Conservation (phyloP, 2,797 vertebrate genomes). For the Diplodus sargus region DNA sequence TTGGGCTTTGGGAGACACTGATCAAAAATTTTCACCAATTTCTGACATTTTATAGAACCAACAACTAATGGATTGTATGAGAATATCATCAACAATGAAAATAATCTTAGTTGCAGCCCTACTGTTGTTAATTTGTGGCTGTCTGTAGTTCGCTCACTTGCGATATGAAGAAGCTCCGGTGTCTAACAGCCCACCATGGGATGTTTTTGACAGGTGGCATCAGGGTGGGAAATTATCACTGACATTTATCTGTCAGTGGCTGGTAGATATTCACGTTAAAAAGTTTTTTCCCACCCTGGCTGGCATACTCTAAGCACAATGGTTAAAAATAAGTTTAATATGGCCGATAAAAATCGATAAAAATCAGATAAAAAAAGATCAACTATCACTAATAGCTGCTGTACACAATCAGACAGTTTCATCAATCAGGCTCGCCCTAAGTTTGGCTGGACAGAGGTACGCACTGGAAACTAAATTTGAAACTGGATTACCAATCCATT, state of each 20-base stretch:
- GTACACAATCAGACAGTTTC: constrained; percentile 3
- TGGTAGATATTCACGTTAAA: too few species aligned
- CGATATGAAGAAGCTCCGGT: constrained; percentile 19
- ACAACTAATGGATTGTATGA: too few species aligned
- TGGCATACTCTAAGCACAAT: neutral
- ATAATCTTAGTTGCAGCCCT: too few species aligned
- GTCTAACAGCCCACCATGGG: neutral
- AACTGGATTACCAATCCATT: constrained; percentile 10
- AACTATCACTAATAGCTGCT: neutral
- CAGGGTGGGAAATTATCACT: too few species aligned
- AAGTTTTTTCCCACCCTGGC: too few species aligned
- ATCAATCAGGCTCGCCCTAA: neutral
- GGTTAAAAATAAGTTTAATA: neutral
- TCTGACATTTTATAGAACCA: too few species aligned
- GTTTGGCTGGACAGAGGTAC: neutral
- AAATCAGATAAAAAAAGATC: neutral
- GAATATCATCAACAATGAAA: too few species aligned
- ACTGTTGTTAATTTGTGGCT: constrained; percentile 11
- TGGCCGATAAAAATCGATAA: constrained; percentile 10
- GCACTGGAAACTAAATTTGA: constrained; percentile 39
- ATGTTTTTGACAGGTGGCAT: constrained; percentile 20
- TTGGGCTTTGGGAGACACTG: too few species aligned
- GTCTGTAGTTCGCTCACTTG: neutral
- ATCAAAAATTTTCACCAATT: too few species aligned
- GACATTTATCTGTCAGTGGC: too few species aligned